A percentile compares a stretch with the other conserved stretches of the same genome.
phyloP scores from a whole-genome alignment of 2,797 vertebrate genomes.

The Adrianichthys oophorus region DNA sequence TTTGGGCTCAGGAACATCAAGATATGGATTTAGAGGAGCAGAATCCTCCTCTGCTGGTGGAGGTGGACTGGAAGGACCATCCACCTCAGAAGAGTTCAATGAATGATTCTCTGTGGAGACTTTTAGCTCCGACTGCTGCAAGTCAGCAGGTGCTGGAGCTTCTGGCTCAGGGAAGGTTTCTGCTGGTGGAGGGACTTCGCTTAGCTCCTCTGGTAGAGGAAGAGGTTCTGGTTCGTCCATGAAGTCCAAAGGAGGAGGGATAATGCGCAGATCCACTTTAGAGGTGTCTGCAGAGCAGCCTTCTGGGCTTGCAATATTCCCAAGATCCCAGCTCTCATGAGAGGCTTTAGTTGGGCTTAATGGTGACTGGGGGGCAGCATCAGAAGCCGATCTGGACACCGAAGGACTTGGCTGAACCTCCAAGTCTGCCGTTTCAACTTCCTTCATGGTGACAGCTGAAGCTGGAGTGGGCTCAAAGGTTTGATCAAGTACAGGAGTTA shows the following conservation, averaged over 20 bases:
- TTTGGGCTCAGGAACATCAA: conserved; percentile 56
- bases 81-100: conserved; percentile 2
- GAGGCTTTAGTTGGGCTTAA: background rate
- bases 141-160: conserved; percentile 14
- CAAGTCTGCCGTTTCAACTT: background rate
- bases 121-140: conserved; percentile 52
- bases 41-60: background rate
- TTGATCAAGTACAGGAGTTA: conserved; percentile 10
- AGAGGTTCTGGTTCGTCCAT: conserved; percentile 64
- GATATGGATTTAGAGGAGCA: conserved; percentile 4
- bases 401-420: background rate
- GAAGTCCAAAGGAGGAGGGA: conserved; percentile 81
- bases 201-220: conserved; percentile 5
- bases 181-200: conserved; percentile 1
- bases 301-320: conserved; percentile 3
- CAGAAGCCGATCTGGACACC: background rate
- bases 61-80: conserved; percentile 15
- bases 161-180: conserved; percentile 8
- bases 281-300: conserved; percentile 6
- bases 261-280: conserved; percentile 45
- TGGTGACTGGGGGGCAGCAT: conserved; percentile 4
- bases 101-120: conserved; percentile 43
- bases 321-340: conserved; percentile 18
- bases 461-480: conserved; percentile 7
- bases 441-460: conserved; percentile 1